Percentiles rank a stretch among this genome's conserved stretches.
These are phyloP conservation scores for Rhineura floridana DNA, from an alignment of 2,113 vertebrate species.

Conservation along the genomic window DNA sequence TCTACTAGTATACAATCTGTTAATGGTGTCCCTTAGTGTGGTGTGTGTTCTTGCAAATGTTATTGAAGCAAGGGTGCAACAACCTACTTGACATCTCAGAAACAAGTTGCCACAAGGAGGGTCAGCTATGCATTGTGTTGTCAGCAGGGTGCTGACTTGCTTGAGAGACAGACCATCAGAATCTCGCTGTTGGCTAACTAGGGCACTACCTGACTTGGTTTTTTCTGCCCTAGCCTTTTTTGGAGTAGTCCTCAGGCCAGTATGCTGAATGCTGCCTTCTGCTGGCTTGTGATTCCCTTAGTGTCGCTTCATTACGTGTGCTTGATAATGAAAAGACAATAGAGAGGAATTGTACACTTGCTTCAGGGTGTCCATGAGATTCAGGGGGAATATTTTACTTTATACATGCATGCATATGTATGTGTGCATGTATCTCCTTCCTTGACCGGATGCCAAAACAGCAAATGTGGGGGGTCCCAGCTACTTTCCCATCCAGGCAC, in stretches of 20 bases:
- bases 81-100: not conserved
- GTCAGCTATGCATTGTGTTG: not conserved
- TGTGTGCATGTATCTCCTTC: not conserved
- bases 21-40: not conserved
- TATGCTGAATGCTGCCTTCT: not conserved
- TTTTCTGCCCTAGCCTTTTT: not conserved
- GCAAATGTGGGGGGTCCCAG: not conserved
- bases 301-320: not conserved
- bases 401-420: too few relatives aligned
- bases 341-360: not conserved
- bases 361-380: not conserved
- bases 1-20: too few relatives aligned
- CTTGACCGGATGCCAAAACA: not conserved
- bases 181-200: not conserved
- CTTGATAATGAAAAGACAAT: not conserved
- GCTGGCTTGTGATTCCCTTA: not conserved
- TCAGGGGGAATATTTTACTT: not conserved
- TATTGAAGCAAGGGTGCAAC: not conserved
- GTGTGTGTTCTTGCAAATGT: not conserved
- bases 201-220: not conserved
- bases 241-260: too few relatives aligned
- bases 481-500: not conserved
- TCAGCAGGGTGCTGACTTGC: not conserved
- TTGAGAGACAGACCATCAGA: not conserved
- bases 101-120: not conserved